These are phyloP conservation scores for Brachionus angularis DNA, from an alignment of 1,140 invertebrate species.

Conservation along the genomic window DNA sequence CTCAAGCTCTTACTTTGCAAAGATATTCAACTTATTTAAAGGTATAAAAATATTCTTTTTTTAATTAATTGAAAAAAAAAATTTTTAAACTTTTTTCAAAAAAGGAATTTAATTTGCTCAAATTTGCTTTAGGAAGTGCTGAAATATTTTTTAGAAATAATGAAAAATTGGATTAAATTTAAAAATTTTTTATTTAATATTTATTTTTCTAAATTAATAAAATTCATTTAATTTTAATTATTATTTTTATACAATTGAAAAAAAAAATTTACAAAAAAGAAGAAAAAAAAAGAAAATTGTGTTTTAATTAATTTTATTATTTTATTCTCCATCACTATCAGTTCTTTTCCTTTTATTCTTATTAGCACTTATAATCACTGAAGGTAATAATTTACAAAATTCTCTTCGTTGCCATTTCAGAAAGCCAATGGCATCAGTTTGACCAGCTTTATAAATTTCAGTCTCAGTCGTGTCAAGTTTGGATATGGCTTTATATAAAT, in stretches of 20 bases:
- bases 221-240: background rate
- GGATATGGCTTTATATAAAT: conserved; percentile 37
- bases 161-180: background rate
- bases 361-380: conserved; percentile 27
- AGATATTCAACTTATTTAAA: conserved; percentile 73
- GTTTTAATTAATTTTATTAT: no score
- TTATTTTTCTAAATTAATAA: background rate
- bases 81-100: conserved; percentile 48
- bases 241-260: background rate
- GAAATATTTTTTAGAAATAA: conserved; percentile 76
- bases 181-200: background rate
- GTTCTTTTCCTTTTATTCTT: conserved; percentile 40
- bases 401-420: conserved; percentile 37
- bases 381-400: conserved; percentile 39
- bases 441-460: conserved; percentile 38
- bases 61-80: conserved; percentile 41
- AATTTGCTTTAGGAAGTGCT: conserved; percentile 85
- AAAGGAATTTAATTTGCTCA: conserved; percentile 81
- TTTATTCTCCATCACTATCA: conserved; percentile 28
- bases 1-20: conserved; percentile 81
- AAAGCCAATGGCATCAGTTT: conserved; percentile 27
- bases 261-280: background rate
- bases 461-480: conserved; percentile 39
- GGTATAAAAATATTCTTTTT: conserved; percentile 52
- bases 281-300: no score